Percentiles rank a stretch among this genome's conserved stretches.
Evolutionary conservation across 2,888 invertebrate species (phyloP).

Genomic region (Mechanitis messenoides): DNA sequence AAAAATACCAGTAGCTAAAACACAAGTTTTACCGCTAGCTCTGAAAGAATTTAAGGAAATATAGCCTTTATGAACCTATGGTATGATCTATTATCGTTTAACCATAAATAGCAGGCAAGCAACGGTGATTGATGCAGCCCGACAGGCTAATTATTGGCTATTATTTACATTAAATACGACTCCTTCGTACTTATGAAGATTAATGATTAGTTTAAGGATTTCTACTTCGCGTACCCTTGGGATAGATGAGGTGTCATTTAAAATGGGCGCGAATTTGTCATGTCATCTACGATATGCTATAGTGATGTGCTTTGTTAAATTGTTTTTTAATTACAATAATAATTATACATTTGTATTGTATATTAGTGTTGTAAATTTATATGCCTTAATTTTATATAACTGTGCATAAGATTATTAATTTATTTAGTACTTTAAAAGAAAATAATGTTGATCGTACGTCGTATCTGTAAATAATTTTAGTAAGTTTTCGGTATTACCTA

Average conservation of each 20-base stretch:
- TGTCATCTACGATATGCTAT: constrained; percentile 8
- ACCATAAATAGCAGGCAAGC: constrained; percentile 11
- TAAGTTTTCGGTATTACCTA: no score
- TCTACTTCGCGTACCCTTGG: constrained; percentile 38
- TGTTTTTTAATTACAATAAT: no score
- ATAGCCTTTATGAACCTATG: not conserved
- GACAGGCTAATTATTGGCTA: constrained; percentile 53
- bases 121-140: constrained; percentile 30
- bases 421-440: no score
- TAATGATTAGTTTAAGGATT: constrained; percentile 49
- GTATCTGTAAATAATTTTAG: no score
- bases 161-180: constrained; percentile 47
- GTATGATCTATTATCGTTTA: constrained; percentile 1
- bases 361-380: no score
- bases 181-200: constrained; percentile 44
- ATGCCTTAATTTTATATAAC: no score
- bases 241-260: constrained; percentile 30
- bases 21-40: not conserved
- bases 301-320: constrained; percentile 2
- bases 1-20: constrained; percentile 7
- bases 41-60: not conserved
- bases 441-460: no score
- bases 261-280: constrained; percentile 17
- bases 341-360: no score
- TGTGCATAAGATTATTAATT: no score